Base-by-base conservation (phyloP, 2,888 invertebrate species). In the Gastracanthus pulcherrimus region DNA sequence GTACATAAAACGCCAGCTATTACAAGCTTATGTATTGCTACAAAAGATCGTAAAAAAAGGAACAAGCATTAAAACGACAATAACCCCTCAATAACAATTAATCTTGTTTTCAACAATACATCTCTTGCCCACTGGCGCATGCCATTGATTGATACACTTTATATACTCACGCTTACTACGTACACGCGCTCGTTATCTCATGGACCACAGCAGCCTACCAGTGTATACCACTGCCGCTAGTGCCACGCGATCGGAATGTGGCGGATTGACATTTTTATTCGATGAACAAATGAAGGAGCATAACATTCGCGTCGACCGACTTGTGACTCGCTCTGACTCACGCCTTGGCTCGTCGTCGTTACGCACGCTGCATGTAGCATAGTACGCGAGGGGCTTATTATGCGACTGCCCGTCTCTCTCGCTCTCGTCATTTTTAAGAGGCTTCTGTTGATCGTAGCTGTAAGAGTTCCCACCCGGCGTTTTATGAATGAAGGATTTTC, bases 231-330 rank as follows among this genome's bases (percentile, higher is more conserved):
- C 48, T n/a, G 6, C 16, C 58, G 76, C 13, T n/a, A 19, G 64
- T 41, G 64, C 23, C 7, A 38, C 23, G 19, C 16, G 38, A 74
- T 60, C 34, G 77, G 81, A 81, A 81, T 81, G 77, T 29, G 62
- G 67, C 51, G 34, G 77, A 81, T 74, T 81, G 81, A 55, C 77
- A 81, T 81, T 81, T 77, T 69, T 74, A 74, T 62, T 60, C 77
- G 62, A 81, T 77, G 77, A 81, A 81, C 64, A 81, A 74, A 67
- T 51, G 72, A 38, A 60, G 26, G 48, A 58, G 60, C 66, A 45
- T 58, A 45, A n/a, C 3, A 13, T 26, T 55, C 36, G 19, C 62
- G 34, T 36, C 34, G 34, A 34, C 60, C 51, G 51, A 23, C 19
- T 19, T 16, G 31, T 58, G 70, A n/a, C 62, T 60, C 5, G 26